These are phyloP conservation scores for Harlomillsia oculata DNA, from an alignment of 1,140 invertebrate species.

Conservation along the genomic window DNA sequence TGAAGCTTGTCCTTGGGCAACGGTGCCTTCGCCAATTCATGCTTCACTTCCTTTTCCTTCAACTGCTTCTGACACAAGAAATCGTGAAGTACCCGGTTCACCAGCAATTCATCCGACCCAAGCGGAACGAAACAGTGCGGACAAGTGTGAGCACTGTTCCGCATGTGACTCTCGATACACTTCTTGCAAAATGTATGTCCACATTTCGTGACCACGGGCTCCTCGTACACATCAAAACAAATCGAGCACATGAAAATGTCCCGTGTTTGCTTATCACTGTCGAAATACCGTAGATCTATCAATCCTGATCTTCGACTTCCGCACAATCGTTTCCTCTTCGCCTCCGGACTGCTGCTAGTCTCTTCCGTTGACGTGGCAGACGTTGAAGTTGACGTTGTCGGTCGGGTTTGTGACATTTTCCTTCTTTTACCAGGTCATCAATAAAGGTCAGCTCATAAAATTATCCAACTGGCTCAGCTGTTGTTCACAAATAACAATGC, in stretches of 20 bases:
- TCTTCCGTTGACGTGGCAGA: too few relatives aligned
- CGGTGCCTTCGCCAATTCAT: conserved; percentile 43
- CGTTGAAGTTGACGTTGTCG: too few relatives aligned
- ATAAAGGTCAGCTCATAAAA: too few relatives aligned
- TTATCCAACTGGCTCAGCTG: too few relatives aligned
- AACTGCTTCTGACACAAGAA: conserved; percentile 49
- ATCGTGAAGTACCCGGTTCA: conserved; percentile 77
- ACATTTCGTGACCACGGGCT: conserved; percentile 64
- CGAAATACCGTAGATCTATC: too few relatives aligned
- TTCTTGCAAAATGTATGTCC: conserved; percentile 86
- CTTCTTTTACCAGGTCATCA: too few relatives aligned
- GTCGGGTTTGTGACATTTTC: too few relatives aligned
- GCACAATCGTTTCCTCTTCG: too few relatives aligned
- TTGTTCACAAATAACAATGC: too few relatives aligned
- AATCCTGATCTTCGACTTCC: not conserved
- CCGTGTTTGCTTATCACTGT: conserved; percentile 2
- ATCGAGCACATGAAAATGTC: conserved; percentile 17
- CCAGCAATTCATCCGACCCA: conserved; percentile 65
- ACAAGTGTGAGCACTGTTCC: conserved; percentile 67
- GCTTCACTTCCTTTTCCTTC: conserved; percentile 46
- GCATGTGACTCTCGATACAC: conserved; percentile 71
- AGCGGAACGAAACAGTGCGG: conserved; percentile 70
- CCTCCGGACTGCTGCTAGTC: too few relatives aligned
- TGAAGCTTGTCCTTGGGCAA: not conserved
- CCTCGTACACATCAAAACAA: conserved; percentile 16